Evolutionary conservation across 2,888 invertebrate species (phyloP), one percentile per base, ranked within the genome.

Genomic region (Eristalis intricaria): DNA sequence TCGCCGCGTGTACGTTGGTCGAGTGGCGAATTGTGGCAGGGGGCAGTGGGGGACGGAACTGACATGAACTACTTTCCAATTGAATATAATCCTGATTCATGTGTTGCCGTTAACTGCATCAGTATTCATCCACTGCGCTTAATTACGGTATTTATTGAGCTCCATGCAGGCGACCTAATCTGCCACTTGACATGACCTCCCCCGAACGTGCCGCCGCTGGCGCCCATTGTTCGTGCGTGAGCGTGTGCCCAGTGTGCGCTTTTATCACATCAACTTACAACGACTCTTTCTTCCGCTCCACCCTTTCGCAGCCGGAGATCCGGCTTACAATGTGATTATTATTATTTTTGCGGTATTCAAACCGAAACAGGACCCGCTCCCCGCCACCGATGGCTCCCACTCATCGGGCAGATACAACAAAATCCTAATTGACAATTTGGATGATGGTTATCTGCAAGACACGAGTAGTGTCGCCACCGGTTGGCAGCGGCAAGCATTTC

Each of bases 391-490:
- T n/a, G 7, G 35, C 50, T 70, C 58, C 69, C 82, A 66, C 78
- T 74, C 78, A 75, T 86, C 74, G 74, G 82, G 50, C 74, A 85
- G 65, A 43, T 29, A 70, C 70, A 82, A 70, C 78, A 71, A 74
- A 82, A 86, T 82, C 70, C 78, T 75, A 82, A 86, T 86, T 82
- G 82, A 82, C 82, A 82, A 74, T 86, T 86, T 86, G 19, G 77
- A 38, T 77, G 74, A 78, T 74, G 74, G 77, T 74, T 82, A 86
- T 74, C 65, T 75, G 15, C 15, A 69, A 63, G 56, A 50, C 58
- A 79, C 26, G 32, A 64, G 69, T 23, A n/a, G 8, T 2, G 26
- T 29, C 19, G 32, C 10, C 61, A 35, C 61, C 63, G 19, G 22
- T 63, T 10, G n/a, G 65, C 3, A 40, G 2, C 19, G 23, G 22